Conservation (phyloP, 2,113 vertebrate genomes). For the Lophura nycthemera region DNA sequence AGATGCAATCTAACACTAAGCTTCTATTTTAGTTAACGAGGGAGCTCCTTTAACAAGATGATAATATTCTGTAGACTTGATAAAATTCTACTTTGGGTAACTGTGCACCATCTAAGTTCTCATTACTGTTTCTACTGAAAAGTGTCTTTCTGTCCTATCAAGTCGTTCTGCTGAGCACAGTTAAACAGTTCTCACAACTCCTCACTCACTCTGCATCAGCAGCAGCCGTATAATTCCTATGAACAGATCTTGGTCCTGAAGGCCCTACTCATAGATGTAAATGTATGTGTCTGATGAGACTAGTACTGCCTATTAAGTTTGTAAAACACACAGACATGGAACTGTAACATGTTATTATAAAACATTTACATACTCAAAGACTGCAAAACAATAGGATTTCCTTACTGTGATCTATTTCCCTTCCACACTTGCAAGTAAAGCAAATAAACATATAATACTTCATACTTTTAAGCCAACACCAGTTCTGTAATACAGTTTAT, state of each 20-base stretch:
- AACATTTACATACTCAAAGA: conserved; percentile 54
- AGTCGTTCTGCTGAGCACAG: not conserved
- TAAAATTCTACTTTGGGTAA: not conserved
- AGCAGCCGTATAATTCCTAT: not conserved
- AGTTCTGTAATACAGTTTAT: conserved; percentile 5
- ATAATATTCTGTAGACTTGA: not conserved
- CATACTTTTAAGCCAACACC: conserved; percentile 17
- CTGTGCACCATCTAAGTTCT: not conserved
- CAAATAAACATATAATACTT: conserved; percentile 20
- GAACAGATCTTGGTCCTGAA: not conserved
- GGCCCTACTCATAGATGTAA: not conserved
- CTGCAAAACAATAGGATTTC: conserved; percentile 53
- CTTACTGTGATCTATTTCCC: conserved; percentile 32
- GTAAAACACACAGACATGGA: conserved; percentile 33
- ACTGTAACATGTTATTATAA: conserved; percentile 48
- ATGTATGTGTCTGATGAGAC: conserved; percentile 11
- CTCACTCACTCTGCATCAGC: not conserved
- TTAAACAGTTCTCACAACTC: not conserved
- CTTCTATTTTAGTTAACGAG: conserved; percentile 1
- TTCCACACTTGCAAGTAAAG: conserved; percentile 46
- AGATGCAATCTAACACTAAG: not conserved
- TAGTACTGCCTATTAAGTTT: conserved; percentile 19
- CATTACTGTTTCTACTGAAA: not conserved
- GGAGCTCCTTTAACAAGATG: not conserved
- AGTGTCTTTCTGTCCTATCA: not conserved